Percentiles rank a stretch among this genome's conserved stretches.
Evolutionary conservation across 2,113 vertebrate species (phyloP).

Genomic region (Neomonachus schauinslandi): DNA sequence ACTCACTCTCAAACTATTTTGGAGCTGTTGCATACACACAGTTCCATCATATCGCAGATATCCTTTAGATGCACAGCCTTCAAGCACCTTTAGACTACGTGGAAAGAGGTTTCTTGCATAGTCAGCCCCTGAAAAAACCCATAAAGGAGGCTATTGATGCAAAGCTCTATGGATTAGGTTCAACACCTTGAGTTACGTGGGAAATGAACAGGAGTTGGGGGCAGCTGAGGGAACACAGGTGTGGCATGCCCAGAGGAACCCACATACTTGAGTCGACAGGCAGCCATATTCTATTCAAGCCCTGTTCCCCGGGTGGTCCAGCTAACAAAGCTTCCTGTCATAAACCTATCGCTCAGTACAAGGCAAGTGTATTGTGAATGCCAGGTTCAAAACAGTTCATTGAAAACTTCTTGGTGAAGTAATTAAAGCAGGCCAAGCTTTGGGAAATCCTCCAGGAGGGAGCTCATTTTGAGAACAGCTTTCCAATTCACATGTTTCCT

Average conservation of each 20-base stretch:
- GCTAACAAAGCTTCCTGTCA: constrained; percentile 80
- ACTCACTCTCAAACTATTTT: not conserved
- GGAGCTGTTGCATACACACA: not conserved
- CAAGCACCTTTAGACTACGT: not conserved
- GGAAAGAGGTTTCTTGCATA: not conserved
- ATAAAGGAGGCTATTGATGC: constrained; percentile 47
- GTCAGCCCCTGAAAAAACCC: not conserved
- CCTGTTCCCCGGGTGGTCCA: constrained; percentile 69
- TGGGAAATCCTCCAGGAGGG: constrained; percentile 75
- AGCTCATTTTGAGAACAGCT: constrained; percentile 74
- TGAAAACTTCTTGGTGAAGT: constrained; percentile 80
- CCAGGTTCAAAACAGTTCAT: constrained; percentile 82
- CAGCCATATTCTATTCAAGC: constrained; percentile 49
- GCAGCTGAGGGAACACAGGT: constrained; percentile 59
- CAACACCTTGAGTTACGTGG: constrained; percentile 69
- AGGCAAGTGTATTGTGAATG: constrained; percentile 70
- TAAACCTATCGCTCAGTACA: constrained; percentile 74
- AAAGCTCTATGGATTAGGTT: constrained; percentile 42
- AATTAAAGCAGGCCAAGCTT: constrained; percentile 81
- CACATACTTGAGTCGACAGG: constrained; percentile 26
- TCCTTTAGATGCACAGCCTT: not conserved
- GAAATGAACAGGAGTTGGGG: constrained; percentile 48
- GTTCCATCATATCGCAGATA: not conserved
- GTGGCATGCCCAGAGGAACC: constrained; percentile 47
- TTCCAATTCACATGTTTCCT: constrained; percentile 70